Conservation (phyloP, 1,140 invertebrate genomes). For the Cotesia typhae region DNA sequence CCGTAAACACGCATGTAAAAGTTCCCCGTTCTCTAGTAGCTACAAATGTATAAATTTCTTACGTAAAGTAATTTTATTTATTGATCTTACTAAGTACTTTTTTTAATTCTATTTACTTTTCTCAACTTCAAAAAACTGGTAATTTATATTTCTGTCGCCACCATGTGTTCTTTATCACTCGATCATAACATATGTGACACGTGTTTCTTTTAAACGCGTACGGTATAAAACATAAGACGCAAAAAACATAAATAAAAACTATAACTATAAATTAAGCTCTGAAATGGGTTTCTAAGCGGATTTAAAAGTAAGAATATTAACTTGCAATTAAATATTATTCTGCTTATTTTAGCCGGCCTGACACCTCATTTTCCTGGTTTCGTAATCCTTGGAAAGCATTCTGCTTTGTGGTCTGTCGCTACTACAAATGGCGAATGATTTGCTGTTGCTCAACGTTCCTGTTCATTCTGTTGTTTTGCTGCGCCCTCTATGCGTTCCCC, state of each 20-base stretch:
- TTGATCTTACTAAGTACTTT: background rate
- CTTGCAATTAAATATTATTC: constrained; percentile 38
- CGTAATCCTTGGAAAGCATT: constrained; percentile 69
- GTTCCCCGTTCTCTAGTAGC: too few species aligned
- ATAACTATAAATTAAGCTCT: constrained; percentile 14
- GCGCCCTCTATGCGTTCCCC: constrained; percentile 67
- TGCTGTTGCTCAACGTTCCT: constrained; percentile 55
- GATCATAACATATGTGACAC: too few species aligned
- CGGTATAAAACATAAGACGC: background rate
- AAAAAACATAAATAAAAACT: background rate
- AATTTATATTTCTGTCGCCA: background rate
- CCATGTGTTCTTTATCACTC: too few species aligned
- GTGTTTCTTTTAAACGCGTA: background rate
- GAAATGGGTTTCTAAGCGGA: too few species aligned
- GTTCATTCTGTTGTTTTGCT: constrained; percentile 53
- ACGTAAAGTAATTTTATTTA: background rate
- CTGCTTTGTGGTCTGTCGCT: constrained; percentile 66
- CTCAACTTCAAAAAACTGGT: background rate
- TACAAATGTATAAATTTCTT: too few species aligned
- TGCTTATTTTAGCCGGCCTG: constrained; percentile 66
- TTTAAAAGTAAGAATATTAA: constrained; percentile 19
- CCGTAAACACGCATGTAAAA: background rate
- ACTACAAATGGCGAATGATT: constrained; percentile 66
- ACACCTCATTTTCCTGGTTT: constrained; percentile 72
- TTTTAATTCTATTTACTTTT: background rate